phyloP scores from a whole-genome alignment of 2,888 invertebrate genomes.

The Abscondita cerata region DNA sequence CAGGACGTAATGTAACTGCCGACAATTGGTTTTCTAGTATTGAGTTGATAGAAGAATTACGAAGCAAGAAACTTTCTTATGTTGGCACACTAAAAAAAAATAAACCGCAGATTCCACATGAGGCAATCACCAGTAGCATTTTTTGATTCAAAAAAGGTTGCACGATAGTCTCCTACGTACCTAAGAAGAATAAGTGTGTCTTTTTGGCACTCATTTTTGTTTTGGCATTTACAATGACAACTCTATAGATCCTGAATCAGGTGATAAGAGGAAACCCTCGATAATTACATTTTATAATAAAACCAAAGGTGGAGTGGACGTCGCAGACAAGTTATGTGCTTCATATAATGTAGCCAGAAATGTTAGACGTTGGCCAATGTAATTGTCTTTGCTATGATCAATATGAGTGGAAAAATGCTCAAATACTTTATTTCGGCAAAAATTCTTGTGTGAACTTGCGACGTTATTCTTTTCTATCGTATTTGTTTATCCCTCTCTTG shows the following conservation, averaged over 20 bases:
- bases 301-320: constrained; percentile 1
- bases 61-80: not conserved
- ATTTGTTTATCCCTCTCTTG: too few relatives aligned
- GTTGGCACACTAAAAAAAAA: not conserved
- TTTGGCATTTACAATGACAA: not conserved
- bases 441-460: too few relatives aligned
- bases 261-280: not conserved
- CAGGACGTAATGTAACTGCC: not conserved
- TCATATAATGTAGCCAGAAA: constrained; percentile 10
- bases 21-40: constrained; percentile 6
- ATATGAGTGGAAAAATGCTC: constrained; percentile 8
- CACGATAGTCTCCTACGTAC: not conserved
- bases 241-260: not conserved
- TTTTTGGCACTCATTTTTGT: too few relatives aligned
- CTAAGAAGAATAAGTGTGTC: not conserved
- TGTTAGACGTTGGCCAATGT: constrained; percentile 9
- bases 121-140: too few relatives aligned
- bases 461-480: too few relatives aligned
- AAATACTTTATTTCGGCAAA: constrained; percentile 28
- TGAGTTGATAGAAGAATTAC: not conserved
- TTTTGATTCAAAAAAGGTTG: constrained; percentile 1
- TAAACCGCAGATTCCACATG: not conserved
- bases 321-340: constrained; percentile 4
- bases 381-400: constrained; percentile 23
- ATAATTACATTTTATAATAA: constrained; percentile 1